Conservation (phyloP, 1,140 invertebrate species). For the Bombus fervidus region DNA sequence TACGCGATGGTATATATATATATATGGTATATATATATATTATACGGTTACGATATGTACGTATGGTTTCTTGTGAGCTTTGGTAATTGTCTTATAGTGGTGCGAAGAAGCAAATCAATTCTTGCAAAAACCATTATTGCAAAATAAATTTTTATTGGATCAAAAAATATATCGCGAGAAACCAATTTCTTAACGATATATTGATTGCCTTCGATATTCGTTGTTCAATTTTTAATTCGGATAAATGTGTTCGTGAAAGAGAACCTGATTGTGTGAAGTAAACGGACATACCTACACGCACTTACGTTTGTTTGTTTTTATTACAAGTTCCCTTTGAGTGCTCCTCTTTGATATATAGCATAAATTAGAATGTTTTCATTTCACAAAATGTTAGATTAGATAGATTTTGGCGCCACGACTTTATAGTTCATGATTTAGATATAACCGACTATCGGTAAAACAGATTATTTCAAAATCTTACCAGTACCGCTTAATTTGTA, state of each 20-base stretch:
- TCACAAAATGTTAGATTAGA: neutral
- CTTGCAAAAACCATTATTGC: constrained; percentile 10
- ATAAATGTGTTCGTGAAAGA: constrained; percentile 52
- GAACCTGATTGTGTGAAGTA: constrained; percentile 64
- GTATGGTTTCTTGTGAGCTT: constrained; percentile 71
- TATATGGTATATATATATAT: constrained; percentile 51
- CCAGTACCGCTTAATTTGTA: neutral
- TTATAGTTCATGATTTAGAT: too few species aligned
- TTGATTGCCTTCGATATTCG: constrained; percentile 58
- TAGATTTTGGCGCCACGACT: neutral
- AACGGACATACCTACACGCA: constrained; percentile 65
- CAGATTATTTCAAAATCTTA: neutral
- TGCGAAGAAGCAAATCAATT: constrained; percentile 27
- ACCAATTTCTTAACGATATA: constrained; percentile 36
- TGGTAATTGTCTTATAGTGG: constrained; percentile 53
- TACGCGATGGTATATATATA: constrained; percentile 67
- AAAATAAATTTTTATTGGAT: constrained; percentile 50
- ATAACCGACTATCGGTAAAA: constrained; percentile 18
- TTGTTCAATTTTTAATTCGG: constrained; percentile 35
- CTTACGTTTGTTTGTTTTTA: constrained; percentile 20
- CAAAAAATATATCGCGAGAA: constrained; percentile 38
- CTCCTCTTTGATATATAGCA: neutral
- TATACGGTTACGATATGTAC: constrained; percentile 69
- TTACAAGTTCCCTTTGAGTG: constrained; percentile 12
- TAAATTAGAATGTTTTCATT: too few species aligned